A percentile compares a stretch with the other conserved stretches of the same genome.
Conservation (phyloP, 2,888 invertebrate genomes). For the Idaea straminata region DNA sequence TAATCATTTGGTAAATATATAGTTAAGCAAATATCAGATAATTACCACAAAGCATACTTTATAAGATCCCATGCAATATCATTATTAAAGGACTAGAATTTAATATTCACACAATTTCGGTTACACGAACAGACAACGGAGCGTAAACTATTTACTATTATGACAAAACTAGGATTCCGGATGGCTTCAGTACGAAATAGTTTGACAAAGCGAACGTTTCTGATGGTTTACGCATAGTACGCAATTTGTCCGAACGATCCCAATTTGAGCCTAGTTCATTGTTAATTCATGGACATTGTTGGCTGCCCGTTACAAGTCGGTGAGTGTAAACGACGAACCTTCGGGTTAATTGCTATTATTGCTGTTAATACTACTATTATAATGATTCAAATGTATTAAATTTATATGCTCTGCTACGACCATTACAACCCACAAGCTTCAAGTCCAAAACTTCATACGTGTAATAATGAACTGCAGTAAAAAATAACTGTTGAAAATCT, state of each 20-base stretch:
- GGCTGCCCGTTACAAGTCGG: conserved; percentile 48
- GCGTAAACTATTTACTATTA: conserved; percentile 38
- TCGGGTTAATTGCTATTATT: not conserved
- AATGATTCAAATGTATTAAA: not conserved
- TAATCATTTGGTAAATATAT: too few relatives aligned
- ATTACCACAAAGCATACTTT: not conserved
- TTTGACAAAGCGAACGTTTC: conserved; percentile 40
- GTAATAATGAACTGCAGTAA: too few relatives aligned
- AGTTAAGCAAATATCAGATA: not conserved
- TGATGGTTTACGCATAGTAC: conserved; percentile 36
- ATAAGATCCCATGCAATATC: not conserved
- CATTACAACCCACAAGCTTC: too few relatives aligned
- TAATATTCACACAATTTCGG: conserved; percentile 1
- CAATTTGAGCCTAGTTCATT: conserved; percentile 55
- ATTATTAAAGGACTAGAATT: not conserved
- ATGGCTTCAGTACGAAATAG: conserved; percentile 37
- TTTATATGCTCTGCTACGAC: too few relatives aligned
- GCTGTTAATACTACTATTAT: conserved; percentile 3
- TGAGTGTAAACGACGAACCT: conserved; percentile 41
- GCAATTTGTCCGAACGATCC: conserved; percentile 49
- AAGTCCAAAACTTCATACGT: too few relatives aligned
- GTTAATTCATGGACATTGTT: conserved; percentile 65
- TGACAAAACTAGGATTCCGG: conserved; percentile 34
- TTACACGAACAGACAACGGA: conserved; percentile 4
- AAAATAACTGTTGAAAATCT: not conserved